Evolutionary conservation across 2,113 vertebrate species (phyloP), one percentile per base, ranked within the genome.

Genomic region (Bombycilla garrulus): DNA sequence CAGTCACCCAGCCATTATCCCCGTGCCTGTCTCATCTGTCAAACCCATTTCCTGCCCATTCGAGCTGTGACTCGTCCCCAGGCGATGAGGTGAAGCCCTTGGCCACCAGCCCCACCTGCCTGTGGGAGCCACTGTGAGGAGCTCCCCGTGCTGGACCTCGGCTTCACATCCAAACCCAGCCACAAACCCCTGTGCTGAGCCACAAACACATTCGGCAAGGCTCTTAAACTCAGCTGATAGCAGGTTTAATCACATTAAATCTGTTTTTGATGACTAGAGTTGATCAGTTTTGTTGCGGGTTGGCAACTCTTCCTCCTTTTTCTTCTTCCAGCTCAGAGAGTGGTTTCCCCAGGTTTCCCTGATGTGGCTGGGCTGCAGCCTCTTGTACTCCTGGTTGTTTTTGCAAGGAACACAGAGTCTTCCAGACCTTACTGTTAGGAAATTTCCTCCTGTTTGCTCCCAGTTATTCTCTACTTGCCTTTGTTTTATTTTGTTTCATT

Each of bases 381-480:
- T 86, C 65, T 35, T 86, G 56, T 29, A 33, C 44, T 67, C 5
- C 0, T 31, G 18, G 28, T 25, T 94, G 51, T 57, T 91, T 88
- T 84, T 78, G 56, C 40, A 83, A 65, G 45, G 51, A 64, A 77
- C 76, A 51, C 6, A 3, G 45, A 88, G 38, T 38, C 58, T 91
- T 82, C 51, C 47, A 93, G 69, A 58, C 64, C 56, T 90, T 56
- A 79, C 45, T 90, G 82, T 86, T 60, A 86, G 73, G 82, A 92
- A 95, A 93, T 84, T 84, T 95, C 83, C 71, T 88, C 23, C 42
- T 82, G 54, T 72, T 95, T 83, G 44, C 60, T 88, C 60, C 10
- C 38, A 81, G 74, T 90, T 93, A 69, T 86, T 88, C 56, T 92
- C 69, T 62, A 35, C 71, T 92, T 95, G 69, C 66, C 51, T 97